phyloP scores from a whole-genome alignment of 2,888 invertebrate genomes.

The Athalia circularis region DNA sequence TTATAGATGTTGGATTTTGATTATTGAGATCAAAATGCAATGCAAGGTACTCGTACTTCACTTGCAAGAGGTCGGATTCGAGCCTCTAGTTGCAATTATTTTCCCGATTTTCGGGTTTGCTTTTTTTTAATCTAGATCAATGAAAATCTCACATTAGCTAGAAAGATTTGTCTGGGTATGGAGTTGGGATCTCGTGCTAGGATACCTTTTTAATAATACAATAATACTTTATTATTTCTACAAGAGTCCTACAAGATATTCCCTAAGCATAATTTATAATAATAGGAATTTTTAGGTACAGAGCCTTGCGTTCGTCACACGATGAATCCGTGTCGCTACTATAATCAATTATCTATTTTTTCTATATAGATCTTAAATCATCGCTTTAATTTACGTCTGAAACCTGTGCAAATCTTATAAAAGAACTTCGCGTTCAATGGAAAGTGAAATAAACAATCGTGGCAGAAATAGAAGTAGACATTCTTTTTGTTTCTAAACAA shows the following conservation, averaged over 20 bases:
- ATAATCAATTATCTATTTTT: conserved; percentile 38
- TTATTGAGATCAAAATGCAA: too few species aligned
- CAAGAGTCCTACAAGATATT: conserved; percentile 61
- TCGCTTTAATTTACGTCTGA: conserved; percentile 51
- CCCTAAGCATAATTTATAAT: conserved; percentile 63
- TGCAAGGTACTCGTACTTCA: too few species aligned
- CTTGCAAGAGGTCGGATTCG: too few species aligned
- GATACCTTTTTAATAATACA: conserved; percentile 57
- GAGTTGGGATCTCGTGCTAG: not conserved
- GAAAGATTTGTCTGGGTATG: not conserved
- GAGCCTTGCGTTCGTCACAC: conserved; percentile 56
- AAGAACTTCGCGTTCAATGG: not conserved
- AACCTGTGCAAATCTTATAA: conserved; percentile 51
- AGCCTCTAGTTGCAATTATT: too few species aligned
- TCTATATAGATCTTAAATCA: conserved; percentile 48
- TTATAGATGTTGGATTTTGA: too few species aligned
- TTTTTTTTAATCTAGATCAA: too few species aligned
- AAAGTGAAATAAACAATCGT: not conserved
- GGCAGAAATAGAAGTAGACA: conserved; percentile 8
- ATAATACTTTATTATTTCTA: conserved; percentile 68
- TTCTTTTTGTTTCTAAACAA: not conserved
- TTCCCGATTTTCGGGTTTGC: too few species aligned
- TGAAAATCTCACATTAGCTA: too few species aligned
- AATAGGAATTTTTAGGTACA: conserved; percentile 65
- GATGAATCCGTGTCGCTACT: conserved; percentile 49